A percentile compares a stretch with the other conserved stretches of the same genome.
Evolutionary conservation across 2,888 invertebrate genomes (phyloP).

Genomic region (Polia nebulosa): DNA sequence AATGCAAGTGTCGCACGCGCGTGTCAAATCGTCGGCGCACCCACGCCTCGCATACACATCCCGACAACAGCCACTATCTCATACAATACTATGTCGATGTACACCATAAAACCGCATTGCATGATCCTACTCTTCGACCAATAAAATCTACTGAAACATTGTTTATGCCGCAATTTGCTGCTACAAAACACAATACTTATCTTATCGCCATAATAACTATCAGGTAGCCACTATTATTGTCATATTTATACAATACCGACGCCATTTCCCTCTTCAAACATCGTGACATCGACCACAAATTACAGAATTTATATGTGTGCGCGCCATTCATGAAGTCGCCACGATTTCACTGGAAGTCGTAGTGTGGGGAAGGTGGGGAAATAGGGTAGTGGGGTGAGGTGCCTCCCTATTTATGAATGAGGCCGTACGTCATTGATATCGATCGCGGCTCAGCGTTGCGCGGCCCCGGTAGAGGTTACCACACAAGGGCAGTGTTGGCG

Average conservation of each 20-base stretch:
- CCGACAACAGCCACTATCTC: constrained; percentile 54
- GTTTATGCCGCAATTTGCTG: constrained; percentile 33
- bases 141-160: constrained; percentile 36
- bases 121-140: constrained; percentile 39
- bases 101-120: constrained; percentile 31
- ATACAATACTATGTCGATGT: constrained; percentile 55
- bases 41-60: constrained; percentile 73
- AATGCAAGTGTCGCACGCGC: constrained; percentile 84
- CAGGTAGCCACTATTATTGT: constrained; percentile 41
- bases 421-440: constrained; percentile 89
- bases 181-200: constrained; percentile 49
- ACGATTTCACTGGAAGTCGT: constrained; percentile 69
- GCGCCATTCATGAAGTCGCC: constrained; percentile 86
- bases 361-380: constrained; percentile 71
- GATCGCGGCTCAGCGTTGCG: constrained; percentile 75
- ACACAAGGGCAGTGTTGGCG: constrained; percentile 84
- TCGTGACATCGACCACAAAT: constrained; percentile 62
- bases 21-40: constrained; percentile 85
- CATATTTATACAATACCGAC: constrained; percentile 52
- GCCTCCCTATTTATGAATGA: constrained; percentile 88
- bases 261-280: constrained; percentile 54
- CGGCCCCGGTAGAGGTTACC: constrained; percentile 82
- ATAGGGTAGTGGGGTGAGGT: constrained; percentile 68
- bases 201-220: constrained; percentile 50
- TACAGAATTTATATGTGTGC: constrained; percentile 73